phyloP scores from a whole-genome alignment of 2,888 invertebrate genomes.

The Sminthurides aquaticus region DNA sequence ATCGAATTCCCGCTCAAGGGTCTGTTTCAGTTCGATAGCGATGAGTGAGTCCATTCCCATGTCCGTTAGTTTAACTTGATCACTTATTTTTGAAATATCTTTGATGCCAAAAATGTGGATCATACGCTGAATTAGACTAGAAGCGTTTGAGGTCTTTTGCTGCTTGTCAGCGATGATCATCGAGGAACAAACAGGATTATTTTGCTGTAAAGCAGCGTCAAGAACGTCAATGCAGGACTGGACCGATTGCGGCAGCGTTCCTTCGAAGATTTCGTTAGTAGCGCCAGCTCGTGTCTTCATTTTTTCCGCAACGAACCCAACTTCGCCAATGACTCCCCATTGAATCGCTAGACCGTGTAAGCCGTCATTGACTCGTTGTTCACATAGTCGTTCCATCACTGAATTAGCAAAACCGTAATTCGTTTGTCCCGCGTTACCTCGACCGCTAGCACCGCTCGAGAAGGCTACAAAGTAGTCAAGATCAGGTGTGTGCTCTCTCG shows the following conservation, averaged over 20 bases:
- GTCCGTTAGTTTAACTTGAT: conserved; percentile 64
- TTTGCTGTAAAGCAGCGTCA: conserved; percentile 35
- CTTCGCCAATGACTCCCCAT: conserved; percentile 57
- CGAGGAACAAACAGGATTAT: background rate
- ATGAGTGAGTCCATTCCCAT: conserved; percentile 95
- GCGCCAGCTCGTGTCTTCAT: conserved; percentile 47
- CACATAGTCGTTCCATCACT: conserved; percentile 80
- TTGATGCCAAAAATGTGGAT: conserved; percentile 7
- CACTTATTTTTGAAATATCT: conserved; percentile 19
- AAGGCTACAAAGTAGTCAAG: conserved; percentile 53
- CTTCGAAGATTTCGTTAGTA: conserved; percentile 55
- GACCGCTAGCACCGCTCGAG: conserved; percentile 54
- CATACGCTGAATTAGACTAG: background rate
- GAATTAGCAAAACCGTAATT: conserved; percentile 73
- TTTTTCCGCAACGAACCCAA: conserved; percentile 52
- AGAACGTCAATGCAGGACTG: conserved; percentile 69
- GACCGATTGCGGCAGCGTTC: conserved; percentile 79
- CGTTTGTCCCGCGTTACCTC: conserved; percentile 55
- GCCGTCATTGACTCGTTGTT: conserved; percentile 60
- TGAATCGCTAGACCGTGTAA: conserved; percentile 75
- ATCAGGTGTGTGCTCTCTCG: conserved; percentile 46
- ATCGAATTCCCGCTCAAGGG: conserved; percentile 80
- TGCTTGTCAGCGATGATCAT: conserved; percentile 6
- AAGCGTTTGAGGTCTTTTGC: background rate
- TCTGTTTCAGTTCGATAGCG: conserved; percentile 93